Evolutionary conservation across 35 echinoderm and acorn worm species (phyloP), one percentile per base, ranked within the genome.

Genomic region (Ophiothrix spiculata): DNA sequence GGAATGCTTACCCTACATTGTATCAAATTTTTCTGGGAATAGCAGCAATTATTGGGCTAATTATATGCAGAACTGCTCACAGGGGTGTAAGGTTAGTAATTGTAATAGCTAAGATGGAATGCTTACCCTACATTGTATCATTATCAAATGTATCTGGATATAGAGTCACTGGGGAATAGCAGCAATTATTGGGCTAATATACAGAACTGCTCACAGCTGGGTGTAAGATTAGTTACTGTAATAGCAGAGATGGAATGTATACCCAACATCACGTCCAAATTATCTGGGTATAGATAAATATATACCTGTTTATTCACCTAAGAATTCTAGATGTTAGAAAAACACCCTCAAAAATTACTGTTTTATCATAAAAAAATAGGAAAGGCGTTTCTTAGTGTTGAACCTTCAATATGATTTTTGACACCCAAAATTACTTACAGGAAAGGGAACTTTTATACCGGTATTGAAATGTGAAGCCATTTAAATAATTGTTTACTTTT

Each of bases 201-300:
- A 92, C 96, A 99, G 49, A 92, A 99, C 78, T 99, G 96, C 40
- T 99, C 96, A 17, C 91, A 99, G 84, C n/a, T n/a, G 96, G 96
- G 14, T 99, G 96, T 79, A 99, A 94, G 92, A 92, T 99, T 83
- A 74, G 82, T n/a, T n/a, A n/a, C n/a, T n/a, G n/a, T n/a, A n/a
- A n/a, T n/a, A n/a, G n/a, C n/a, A n/a, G n/a, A n/a, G n/a, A n/a
- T n/a, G 96, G 33, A 99, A 99, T 79, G 77, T 82, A 1, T 94
- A 83, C 86, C 77, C 86, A 32, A 99, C 96, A 32, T 39, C 86
- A 2, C 80, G 94, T 42, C 89, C 89, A 14, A 64, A 46, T 12
- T 99, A 91, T 56, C 89, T 94, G 31, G 96, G 96, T 94, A 94
- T 45, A 94, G 94, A n/a, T n/a, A n/a, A n/a, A n/a, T n/a, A n/a